Percentiles rank a stretch among this genome's conserved stretches.
These are phyloP conservation scores for Epirrita christyi DNA, from an alignment of 2,888 invertebrate genomes.

Conservation along the genomic window DNA sequence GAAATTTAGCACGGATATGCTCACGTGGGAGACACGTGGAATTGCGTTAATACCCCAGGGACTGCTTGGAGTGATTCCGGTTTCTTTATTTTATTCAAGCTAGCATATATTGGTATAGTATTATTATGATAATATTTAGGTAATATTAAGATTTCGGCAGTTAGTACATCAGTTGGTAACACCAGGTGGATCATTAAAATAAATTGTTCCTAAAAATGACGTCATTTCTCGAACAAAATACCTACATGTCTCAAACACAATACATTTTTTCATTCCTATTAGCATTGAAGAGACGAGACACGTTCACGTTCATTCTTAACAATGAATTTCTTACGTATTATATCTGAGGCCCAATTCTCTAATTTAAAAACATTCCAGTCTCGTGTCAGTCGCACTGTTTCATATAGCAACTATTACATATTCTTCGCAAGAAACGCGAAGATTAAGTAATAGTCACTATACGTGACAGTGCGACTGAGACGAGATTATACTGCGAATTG, in stretches of 20 bases:
- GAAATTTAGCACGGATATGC: constrained; percentile 17
- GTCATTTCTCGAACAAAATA: constrained; percentile 5
- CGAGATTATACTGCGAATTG: too few relatives aligned
- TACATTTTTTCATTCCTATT: constrained; percentile 30
- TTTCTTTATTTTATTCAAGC: constrained; percentile 19
- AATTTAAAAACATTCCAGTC: too few relatives aligned
- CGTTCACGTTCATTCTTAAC: constrained; percentile 21
- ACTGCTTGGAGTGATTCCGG: constrained; percentile 11
- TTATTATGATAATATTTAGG: background rate
- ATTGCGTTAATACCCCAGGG: constrained; percentile 16
- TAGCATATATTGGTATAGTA: background rate
- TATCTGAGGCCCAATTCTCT: too few relatives aligned
- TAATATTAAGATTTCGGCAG: background rate
- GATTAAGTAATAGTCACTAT: too few relatives aligned
- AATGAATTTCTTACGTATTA: constrained; percentile 27
- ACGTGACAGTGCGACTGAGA: too few relatives aligned
- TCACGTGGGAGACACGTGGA: constrained; percentile 20
- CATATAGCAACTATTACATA: too few relatives aligned
- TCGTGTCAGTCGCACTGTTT: too few relatives aligned
- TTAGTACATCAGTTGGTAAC: background rate
- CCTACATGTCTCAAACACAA: constrained; percentile 12
- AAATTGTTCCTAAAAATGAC: constrained; percentile 19
- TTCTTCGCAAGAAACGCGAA: too few relatives aligned
- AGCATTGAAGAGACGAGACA: constrained; percentile 28
- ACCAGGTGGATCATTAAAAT: constrained; percentile 23